A percentile compares a stretch with the other conserved stretches of the same genome.
Evolutionary conservation across 2,888 invertebrate genomes (phyloP).

Genomic region (Diarsia brunnea): DNA sequence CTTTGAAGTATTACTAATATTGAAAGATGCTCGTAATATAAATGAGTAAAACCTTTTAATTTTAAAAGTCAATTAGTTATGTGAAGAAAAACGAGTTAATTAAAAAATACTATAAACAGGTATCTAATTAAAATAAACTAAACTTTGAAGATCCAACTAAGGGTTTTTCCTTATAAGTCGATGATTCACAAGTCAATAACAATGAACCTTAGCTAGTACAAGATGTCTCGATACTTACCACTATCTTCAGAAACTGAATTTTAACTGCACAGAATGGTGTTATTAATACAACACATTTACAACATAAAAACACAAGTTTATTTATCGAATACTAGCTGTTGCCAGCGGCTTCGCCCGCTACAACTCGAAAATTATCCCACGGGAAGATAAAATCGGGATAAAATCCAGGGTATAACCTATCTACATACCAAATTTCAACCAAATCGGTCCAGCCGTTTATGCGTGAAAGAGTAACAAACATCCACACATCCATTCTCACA

Average conservation of each 20-base stretch:
- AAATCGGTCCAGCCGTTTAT: too few species aligned
- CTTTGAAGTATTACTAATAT: neutral
- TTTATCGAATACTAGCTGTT: slow-evolving; percentile 61
- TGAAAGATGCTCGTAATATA: neutral
- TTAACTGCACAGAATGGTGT: slow-evolving; percentile 29
- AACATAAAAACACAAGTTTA: slow-evolving; percentile 70
- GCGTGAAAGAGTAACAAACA: too few species aligned
- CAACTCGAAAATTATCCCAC: too few species aligned
- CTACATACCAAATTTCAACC: too few species aligned
- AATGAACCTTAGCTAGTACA: slow-evolving; percentile 3
- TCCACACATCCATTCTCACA: too few species aligned
- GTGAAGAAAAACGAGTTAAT: neutral
- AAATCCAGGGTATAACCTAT: too few species aligned
- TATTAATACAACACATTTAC: slow-evolving; percentile 55
- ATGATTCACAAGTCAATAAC: slow-evolving; percentile 36
- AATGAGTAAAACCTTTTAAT: too few species aligned
- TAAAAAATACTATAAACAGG: neutral
- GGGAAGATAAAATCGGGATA: too few species aligned
- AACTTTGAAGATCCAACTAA: neutral
- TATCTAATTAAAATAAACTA: slow-evolving; percentile 1
- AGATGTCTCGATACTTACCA: slow-evolving; percentile 18
- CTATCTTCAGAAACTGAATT: slow-evolving; percentile 36
- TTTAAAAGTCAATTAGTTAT: neutral
- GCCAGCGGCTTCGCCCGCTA: too few species aligned
- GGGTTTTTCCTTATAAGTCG: neutral